Evolutionary conservation across 2,113 vertebrate species (phyloP).

Genomic region (Nanorana parkeri): DNA sequence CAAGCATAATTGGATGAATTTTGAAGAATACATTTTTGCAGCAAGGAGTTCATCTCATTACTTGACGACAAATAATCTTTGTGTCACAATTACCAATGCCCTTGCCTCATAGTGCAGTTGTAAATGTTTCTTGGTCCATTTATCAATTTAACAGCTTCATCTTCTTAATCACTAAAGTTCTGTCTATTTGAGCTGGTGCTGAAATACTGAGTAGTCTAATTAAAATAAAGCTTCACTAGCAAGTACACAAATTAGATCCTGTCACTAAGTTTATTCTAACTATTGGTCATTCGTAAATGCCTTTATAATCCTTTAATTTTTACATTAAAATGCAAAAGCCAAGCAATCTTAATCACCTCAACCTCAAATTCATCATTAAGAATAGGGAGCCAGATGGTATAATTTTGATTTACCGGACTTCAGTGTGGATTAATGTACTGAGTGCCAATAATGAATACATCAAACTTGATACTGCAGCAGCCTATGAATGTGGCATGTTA

Average conservation of each 20-base stretch:
- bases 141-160: slow-evolving; percentile 91
- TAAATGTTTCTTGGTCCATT: slow-evolving; percentile 91
- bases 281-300: slow-evolving; percentile 97
- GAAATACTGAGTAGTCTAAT: slow-evolving; percentile 91
- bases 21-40: neutral
- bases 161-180: slow-evolving; percentile 96
- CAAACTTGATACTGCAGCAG: slow-evolving; percentile 96
- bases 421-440: slow-evolving; percentile 97
- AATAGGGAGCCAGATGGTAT: slow-evolving; percentile 99
- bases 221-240: slow-evolving; percentile 93
- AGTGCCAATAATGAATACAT: slow-evolving; percentile 94
- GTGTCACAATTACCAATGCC: slow-evolving; percentile 47
- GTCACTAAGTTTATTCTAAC: slow-evolving; percentile 93
- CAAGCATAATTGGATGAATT: too few relatives aligned
- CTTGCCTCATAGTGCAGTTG: slow-evolving; percentile 79
- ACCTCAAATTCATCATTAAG: slow-evolving; percentile 97
- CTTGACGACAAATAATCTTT: slow-evolving; percentile 13
- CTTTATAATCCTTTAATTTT: slow-evolving; percentile 98
- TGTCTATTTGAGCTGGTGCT: slow-evolving; percentile 89
- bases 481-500: slow-evolving; percentile 98
- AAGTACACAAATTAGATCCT: slow-evolving; percentile 95
- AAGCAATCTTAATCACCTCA: slow-evolving; percentile 97
- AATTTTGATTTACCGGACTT: slow-evolving; percentile 96
- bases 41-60: slow-evolving; percentile 32
- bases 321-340: slow-evolving; percentile 95